Evolutionary conservation across 2,797 vertebrate genomes (phyloP).

Genomic region (Melanotaenia trifasciata): DNA sequence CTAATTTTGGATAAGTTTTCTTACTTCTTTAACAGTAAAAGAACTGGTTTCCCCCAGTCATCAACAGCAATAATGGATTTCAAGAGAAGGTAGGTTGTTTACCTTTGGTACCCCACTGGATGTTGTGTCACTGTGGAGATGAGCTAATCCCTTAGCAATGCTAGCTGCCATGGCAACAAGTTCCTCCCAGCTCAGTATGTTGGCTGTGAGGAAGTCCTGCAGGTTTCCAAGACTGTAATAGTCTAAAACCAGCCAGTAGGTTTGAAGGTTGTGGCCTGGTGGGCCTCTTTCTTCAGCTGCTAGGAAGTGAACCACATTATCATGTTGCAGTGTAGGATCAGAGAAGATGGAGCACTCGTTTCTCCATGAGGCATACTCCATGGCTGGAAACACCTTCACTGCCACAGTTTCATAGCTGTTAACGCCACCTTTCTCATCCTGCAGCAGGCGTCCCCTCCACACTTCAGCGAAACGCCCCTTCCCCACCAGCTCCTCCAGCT

Average conservation of each 20-base stretch:
- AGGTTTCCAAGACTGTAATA: constrained; percentile 89
- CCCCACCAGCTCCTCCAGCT: constrained; percentile 88
- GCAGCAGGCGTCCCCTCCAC: constrained; percentile 87
- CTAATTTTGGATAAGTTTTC: neutral
- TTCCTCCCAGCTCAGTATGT: constrained; percentile 87
- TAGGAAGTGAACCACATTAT: constrained; percentile 88
- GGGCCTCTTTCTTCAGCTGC: constrained; percentile 84
- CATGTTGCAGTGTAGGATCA: constrained; percentile 85
- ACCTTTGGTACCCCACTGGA: constrained; percentile 79
- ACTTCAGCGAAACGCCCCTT: constrained; percentile 91
- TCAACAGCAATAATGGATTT: neutral
- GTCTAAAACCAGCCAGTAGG: constrained; percentile 92
- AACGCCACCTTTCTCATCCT: constrained; percentile 57
- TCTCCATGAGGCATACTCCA: constrained; percentile 89
- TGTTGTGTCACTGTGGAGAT: constrained; percentile 89
- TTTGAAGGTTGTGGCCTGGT: constrained; percentile 64
- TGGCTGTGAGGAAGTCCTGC: constrained; percentile 87
- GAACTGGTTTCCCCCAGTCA: neutral
- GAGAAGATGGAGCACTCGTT: constrained; percentile 89
- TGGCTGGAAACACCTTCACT: constrained; percentile 89
- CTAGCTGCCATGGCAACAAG: constrained; percentile 86
- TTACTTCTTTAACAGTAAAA: neutral
- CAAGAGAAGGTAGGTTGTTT: neutral
- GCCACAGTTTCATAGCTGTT: constrained; percentile 85
- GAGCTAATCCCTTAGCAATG: constrained; percentile 86